Evolutionary conservation across 1,140 invertebrate genomes (phyloP).

Genomic region (Harlomillsia oculata): DNA sequence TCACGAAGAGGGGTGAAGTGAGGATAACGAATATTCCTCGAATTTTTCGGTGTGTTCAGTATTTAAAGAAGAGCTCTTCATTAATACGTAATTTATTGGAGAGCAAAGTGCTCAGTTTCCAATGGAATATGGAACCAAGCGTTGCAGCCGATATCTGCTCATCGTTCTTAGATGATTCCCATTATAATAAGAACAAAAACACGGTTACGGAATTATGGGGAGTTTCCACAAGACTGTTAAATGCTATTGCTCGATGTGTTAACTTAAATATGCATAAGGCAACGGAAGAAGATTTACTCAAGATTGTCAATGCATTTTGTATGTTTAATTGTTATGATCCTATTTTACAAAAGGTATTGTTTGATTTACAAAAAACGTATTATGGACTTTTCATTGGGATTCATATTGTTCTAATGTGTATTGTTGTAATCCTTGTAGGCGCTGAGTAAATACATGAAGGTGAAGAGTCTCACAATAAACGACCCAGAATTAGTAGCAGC

Average conservation of each 20-base stretch:
- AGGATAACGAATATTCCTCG: conserved; percentile 48
- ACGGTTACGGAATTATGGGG: conserved; percentile 34
- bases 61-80: conserved; percentile 51
- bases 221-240: conserved; percentile 43
- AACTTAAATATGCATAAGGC: conserved; percentile 52
- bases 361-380: neutral
- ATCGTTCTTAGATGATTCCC: conserved; percentile 33
- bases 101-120: conserved; percentile 48
- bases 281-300: conserved; percentile 49
- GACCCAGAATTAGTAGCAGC: conserved; percentile 49
- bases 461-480: conserved; percentile 43
- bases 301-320: conserved; percentile 50
- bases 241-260: conserved; percentile 49
- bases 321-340: conserved; percentile 46
- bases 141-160: conserved; percentile 51
- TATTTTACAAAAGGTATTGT: conserved; percentile 43
- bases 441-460: conserved; percentile 53
- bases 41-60: conserved; percentile 49
- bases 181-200: neutral
- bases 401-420: no score
- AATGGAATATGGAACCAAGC: conserved; percentile 47
- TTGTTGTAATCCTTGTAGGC: conserved; percentile 37
- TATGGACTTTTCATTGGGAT: neutral
- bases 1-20: conserved; percentile 50
- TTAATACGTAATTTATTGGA: conserved; percentile 54